Base-by-base conservation (phyloP, 2,888 invertebrate species). In the Rhimphoctona megacephalus region DNA sequence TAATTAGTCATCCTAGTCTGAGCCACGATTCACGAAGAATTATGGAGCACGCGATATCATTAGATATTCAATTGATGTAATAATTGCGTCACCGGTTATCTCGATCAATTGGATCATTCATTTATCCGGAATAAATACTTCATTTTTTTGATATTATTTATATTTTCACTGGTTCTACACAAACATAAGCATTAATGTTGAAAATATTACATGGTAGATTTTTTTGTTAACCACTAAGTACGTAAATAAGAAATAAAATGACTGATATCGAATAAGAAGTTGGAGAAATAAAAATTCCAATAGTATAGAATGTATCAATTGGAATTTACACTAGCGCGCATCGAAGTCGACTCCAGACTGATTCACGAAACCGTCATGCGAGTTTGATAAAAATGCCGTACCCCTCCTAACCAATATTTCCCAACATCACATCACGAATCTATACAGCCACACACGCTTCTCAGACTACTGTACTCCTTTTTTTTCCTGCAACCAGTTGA, bases 31-130 rank as follows among this genome's bases (percentile, higher is more conserved):
- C 61, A 30, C 61, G 30, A 14, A 17, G 30, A 17, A 61, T 61
- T 5, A 61, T 30, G 14, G 30, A 61, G 30, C 30, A 30, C 61
- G 61, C 61, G 61, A 61, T 61, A 30, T 61, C 61, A 61, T 61
- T 61, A 30, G 61, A 61, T 61, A 61, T 61, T 61, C 30, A 30
- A 22, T 17, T 14, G 30, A 14, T 30, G 61, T 17, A 30, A 30
- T 61, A 61, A 30, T 61, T 30, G 61, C 61, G 61, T 61, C 61
- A 61, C 61, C 61, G 30, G 30, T 61, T 61, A 61, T 61, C 61
- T 25, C 61, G 61, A 61, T 61, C 61, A 61, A 61, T 61, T 5
- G 30, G 30, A 30, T 61, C 61, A 61, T 61, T 61, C 11, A 61
- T 61, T 61, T 30, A 17, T 14, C 17, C 61, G 9, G 17, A 61